Evolutionary conservation across 2,888 invertebrate species (phyloP), one percentile per base, ranked within the genome.

Genomic region (Melinopterus prodromus): DNA sequence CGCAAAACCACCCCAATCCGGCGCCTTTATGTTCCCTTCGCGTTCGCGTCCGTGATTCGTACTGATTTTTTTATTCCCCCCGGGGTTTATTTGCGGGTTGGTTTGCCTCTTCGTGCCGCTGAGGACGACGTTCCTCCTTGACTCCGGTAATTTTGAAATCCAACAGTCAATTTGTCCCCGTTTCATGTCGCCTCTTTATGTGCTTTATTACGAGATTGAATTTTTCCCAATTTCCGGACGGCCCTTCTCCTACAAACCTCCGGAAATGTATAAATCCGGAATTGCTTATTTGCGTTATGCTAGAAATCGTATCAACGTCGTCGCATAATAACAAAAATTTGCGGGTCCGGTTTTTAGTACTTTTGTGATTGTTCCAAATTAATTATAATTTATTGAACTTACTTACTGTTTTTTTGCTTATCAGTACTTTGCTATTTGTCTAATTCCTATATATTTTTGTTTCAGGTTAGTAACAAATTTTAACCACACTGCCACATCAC

Each of bases 91-190:
- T 53, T 53, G 53, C 53, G 53, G 53, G 9, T 12, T 53, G 53
- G 53, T 53, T 53, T 53, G 53, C 53, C 53, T 53, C 53, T 53
- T 53, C 53, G 53, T 53, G 53, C 53, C 53, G 53, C 53, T 71
- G 71, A 26, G n/a, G 71, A 71, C 71, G 71, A 15, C 9, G n/a
- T 16, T 71, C 35, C 26, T 71, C 53, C 53, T 53, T 53, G 53
- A 53, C 53, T 53, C 5, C 53, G 53, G 35, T 84, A 84, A 84
- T 84, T 84, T 83, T 80, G 82, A 84, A 82, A 83, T 81, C 80
- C 82, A 79, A 77, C 81, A 82, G 81, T 78, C 83, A 84, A 83
- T 84, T 84, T 83, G 80, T 77, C 71, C 74, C 70, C 78, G 36
- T 82, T 77, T 77, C 70, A 77, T 70, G 77, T 69, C 77, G 35